Evolutionary conservation across 2,113 vertebrate genomes (phyloP), one percentile per base, ranked within the genome.

Genomic region (Psilopsiagon aurifrons): DNA sequence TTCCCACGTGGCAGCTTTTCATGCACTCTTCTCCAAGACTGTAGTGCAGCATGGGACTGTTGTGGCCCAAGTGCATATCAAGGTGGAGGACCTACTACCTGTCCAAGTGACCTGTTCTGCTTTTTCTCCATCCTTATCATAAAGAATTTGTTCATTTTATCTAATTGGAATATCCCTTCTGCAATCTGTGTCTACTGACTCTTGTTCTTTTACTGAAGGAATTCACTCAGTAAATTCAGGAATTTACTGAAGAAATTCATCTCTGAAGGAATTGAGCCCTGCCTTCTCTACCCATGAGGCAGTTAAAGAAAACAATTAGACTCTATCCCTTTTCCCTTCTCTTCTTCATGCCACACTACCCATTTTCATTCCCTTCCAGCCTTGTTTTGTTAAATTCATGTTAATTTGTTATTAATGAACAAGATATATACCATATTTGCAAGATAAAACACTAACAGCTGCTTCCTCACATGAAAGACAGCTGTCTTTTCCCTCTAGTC

Each of bases 11-110:
- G 23, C 17, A 44, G 24, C 35, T 73, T 83, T 82, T 35, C 66
- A 83, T 27, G 35, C 18, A 17, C 17, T 64, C 39, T 43, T n/a
- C 24, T 9, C 19, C 23, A 59, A 59, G 20, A 20, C 57, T 59
- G 33, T 29, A 67, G 5, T 0, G 0, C 12, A 44, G 5, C 23
- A 19, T 19, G 9, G 23, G 9, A 3, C 39, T 19, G 6, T 19
- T 71, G n/a, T 29, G n/a, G 77, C 4, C 6, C 7, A 49, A 54
- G 39, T 16, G 19, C 52, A 10, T 20, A 20, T 13, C 28, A 47
- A 46, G 6, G 17, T 47, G 27, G 18, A 92, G 31, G 1, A 57
- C 3, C 9, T 4, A 29, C 28, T 31, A 6, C 24, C 3, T 51
- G 39, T 64, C 24, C 10, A 6, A 69, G 20, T 19, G 10, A 64